Conservation (phyloP, 2,113 vertebrate species). For the Mormyrus lacerda region DNA sequence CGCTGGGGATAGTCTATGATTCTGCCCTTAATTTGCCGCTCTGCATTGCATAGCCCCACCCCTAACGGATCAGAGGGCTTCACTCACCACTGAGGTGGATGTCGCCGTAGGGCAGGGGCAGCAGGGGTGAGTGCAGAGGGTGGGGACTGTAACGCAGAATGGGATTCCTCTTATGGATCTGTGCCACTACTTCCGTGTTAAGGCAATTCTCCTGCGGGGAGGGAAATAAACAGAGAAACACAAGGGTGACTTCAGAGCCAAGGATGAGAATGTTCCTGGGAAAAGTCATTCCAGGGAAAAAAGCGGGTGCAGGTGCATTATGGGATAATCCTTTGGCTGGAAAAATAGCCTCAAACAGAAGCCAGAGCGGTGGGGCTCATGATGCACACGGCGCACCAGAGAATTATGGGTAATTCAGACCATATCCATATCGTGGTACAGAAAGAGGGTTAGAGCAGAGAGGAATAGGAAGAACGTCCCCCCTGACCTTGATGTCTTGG, state of each 20-base stretch:
- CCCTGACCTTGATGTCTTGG: conserved; percentile 84
- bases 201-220: conserved; percentile 84
- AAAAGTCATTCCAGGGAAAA: neutral
- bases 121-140: conserved; percentile 79
- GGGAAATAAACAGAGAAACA: neutral
- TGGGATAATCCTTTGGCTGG: neutral
- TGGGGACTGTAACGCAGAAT: conserved; percentile 92
- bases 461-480: neutral
- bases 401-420: neutral
- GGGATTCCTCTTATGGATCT: conserved; percentile 94
- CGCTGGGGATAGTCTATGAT: neutral
- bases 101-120: conserved; percentile 92
- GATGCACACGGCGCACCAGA: neutral
- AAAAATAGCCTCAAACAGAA: neutral
- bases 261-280: neutral
- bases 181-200: conserved; percentile 88
- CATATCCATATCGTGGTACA: neutral
- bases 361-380: neutral
- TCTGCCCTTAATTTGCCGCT: neutral
- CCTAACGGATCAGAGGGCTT: neutral
- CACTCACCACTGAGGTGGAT: conserved; percentile 74
- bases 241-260: neutral
- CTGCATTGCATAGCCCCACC: neutral
- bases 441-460: neutral
- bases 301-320: neutral